Evolutionary conservation across 2,888 invertebrate genomes (phyloP).

Genomic region (Orthosia gracilis): DNA sequence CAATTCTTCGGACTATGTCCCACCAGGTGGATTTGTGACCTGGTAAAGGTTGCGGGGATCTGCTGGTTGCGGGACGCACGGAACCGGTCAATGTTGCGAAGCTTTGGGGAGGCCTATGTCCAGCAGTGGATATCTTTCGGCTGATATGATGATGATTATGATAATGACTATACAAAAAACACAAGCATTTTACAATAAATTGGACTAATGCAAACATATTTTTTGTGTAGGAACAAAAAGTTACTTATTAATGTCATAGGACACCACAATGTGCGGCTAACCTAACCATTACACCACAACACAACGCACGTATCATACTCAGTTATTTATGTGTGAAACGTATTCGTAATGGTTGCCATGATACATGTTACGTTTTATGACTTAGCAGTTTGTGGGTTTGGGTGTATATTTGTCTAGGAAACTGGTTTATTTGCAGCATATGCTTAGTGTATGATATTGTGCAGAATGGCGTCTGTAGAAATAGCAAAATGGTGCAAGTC

Average conservation of each 20-base stretch:
- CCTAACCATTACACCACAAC: constrained; percentile 42
- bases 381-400: constrained; percentile 35
- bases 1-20: too few relatives aligned
- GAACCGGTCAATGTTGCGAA: too few relatives aligned
- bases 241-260: constrained; percentile 10
- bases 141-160: too few relatives aligned
- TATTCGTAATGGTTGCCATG: constrained; percentile 45
- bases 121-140: too few relatives aligned
- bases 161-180: too few relatives aligned
- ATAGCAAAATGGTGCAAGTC: neutral
- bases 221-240: too few relatives aligned
- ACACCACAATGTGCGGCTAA: constrained; percentile 24
- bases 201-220: too few relatives aligned
- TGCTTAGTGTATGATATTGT: neutral
- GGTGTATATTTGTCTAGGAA: constrained; percentile 28
- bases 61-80: too few relatives aligned
- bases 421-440: neutral
- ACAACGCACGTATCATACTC: constrained; percentile 32
- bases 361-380: constrained; percentile 56
- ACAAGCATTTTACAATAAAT: too few relatives aligned
- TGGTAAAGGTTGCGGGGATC: too few relatives aligned
- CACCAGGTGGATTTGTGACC: too few relatives aligned
- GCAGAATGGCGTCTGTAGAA: neutral
- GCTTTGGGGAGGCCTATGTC: too few relatives aligned
- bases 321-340: constrained; percentile 62